phyloP scores from a whole-genome alignment of 2,113 vertebrate species.

The Neolamprologus brichardi region DNA sequence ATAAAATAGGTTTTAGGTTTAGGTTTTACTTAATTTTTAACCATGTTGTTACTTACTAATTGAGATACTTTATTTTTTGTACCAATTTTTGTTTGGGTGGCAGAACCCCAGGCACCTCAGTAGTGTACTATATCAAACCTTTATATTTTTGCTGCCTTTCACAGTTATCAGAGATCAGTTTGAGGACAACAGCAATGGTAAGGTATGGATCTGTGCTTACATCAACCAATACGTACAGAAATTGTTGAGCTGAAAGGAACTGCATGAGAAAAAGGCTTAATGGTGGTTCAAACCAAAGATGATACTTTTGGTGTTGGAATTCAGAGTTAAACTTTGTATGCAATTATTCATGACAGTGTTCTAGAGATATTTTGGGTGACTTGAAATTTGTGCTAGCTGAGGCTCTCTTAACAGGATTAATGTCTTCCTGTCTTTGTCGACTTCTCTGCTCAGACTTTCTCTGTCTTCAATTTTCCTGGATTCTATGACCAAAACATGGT shows the following conservation, averaged over 20 bases:
- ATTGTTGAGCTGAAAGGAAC: background rate
- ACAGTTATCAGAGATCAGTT: slow-evolving; percentile 77
- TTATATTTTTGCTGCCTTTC: slow-evolving; percentile 83
- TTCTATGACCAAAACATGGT: slow-evolving; percentile 81
- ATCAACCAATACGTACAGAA: background rate
- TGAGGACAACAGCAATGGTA: slow-evolving; percentile 70
- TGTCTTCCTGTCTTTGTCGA: slow-evolving; percentile 80
- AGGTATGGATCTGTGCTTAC: slow-evolving; percentile 50
- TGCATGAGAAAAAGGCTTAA: background rate
- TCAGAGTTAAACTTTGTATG: background rate
- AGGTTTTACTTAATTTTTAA: background rate
- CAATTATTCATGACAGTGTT: background rate
- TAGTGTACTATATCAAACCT: slow-evolving; percentile 74
- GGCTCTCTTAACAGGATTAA: slow-evolving; percentile 71
- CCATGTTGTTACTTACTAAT: background rate
- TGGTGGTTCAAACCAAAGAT: background rate
- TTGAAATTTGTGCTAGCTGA: background rate
- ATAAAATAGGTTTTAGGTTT: background rate
- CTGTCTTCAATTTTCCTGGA: slow-evolving; percentile 76
- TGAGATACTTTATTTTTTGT: background rate
- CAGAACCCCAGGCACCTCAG: slow-evolving; percentile 69
- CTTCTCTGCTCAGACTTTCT: slow-evolving; percentile 82
- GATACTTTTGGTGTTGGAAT: background rate
- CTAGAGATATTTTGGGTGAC: background rate
- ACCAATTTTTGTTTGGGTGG: background rate